phyloP scores from a whole-genome alignment of 2,113 vertebrate genomes.

The Pipa parva region DNA sequence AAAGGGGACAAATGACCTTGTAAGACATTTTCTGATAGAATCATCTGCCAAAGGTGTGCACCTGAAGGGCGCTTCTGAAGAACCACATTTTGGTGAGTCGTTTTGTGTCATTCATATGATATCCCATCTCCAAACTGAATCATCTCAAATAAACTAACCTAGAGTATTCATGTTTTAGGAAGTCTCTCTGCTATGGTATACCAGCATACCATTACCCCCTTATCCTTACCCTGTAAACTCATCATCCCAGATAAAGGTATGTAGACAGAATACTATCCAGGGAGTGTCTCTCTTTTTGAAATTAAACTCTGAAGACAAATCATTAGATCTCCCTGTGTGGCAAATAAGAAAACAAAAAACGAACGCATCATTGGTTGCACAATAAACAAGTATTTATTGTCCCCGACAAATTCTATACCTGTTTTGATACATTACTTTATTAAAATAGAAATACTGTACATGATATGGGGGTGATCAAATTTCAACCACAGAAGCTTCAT shows the following conservation, averaged over 20 bases:
- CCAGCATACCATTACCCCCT: conserved; percentile 76
- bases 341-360: too few relatives aligned
- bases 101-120: too few relatives aligned
- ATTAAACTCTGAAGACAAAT: not conserved
- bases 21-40: conserved; percentile 87
- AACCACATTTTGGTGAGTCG: conserved; percentile 84
- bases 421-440: too few relatives aligned
- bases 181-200: conserved; percentile 87
- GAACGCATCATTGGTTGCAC: too few relatives aligned
- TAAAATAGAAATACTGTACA: too few relatives aligned
- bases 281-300: not conserved
- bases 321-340: not conserved
- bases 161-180: conserved; percentile 70
- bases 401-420: too few relatives aligned
- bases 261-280: not conserved
- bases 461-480: too few relatives aligned
- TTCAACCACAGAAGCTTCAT: not conserved
- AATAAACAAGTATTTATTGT: too few relatives aligned
- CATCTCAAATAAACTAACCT: too few relatives aligned
- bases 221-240: conserved; percentile 78
- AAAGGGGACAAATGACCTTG: conserved; percentile 56
- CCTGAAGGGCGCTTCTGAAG: conserved; percentile 78
- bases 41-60: conserved; percentile 84
- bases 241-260: conserved; percentile 71
- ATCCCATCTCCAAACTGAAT: too few relatives aligned